Conservation (phyloP, 2,888 invertebrate species). For the Clepsis dumicolana region DNA sequence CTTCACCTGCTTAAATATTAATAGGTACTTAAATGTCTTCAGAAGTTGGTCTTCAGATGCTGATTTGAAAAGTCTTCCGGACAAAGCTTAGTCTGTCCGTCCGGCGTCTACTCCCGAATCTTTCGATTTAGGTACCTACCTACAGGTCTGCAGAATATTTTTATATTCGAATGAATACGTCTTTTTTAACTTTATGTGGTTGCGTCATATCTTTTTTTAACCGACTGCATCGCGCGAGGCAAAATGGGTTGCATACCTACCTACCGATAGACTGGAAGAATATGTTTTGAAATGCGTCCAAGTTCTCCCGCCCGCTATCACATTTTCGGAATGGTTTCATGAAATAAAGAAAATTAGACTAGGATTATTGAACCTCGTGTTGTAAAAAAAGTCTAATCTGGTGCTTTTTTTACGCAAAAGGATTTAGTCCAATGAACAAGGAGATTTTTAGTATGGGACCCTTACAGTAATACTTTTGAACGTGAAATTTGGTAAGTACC, state of each 20-base stretch:
- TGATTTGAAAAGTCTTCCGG: too few species aligned
- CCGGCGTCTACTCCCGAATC: too few species aligned
- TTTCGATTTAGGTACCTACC: too few species aligned
- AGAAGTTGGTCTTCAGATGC: too few species aligned
- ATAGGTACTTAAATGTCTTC: too few species aligned
- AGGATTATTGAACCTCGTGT: neutral
- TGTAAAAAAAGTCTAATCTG: conserved; percentile 3
- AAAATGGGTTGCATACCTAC: conserved; percentile 5
- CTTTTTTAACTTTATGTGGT: neutral
- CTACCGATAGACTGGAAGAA: neutral
- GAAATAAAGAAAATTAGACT: conserved; percentile 9
- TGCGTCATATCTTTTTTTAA: neutral
- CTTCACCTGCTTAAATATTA: too few species aligned
- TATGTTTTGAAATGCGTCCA: conserved; percentile 12
- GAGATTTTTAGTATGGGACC: neutral
- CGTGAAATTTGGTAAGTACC: neutral
- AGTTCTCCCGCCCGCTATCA: neutral
- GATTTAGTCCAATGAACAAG: neutral
- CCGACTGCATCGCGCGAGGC: conserved; percentile 3
- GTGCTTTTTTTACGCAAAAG: conserved; percentile 2
- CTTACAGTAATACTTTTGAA: neutral
- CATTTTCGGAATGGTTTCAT: conserved; percentile 3
- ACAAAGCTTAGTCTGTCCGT: too few species aligned
- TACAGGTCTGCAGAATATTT: too few species aligned
- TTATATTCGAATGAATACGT: neutral